Percentiles rank a stretch among this genome's conserved stretches.
Evolutionary conservation across 1,140 invertebrate genomes (phyloP).

Genomic region (Trachymyrmex septentrionalis): DNA sequence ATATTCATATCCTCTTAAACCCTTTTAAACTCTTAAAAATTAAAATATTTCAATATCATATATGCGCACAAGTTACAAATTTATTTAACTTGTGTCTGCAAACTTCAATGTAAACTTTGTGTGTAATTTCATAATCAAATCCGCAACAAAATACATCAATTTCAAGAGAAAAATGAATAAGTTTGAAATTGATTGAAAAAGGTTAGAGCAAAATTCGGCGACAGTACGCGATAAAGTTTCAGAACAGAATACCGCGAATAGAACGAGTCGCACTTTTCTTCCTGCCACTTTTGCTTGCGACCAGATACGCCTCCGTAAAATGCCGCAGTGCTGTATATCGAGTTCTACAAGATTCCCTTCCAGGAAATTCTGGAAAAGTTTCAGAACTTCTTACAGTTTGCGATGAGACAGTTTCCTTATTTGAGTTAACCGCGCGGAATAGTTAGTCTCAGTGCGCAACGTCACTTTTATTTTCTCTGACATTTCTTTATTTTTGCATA

Average conservation of each 20-base stretch:
- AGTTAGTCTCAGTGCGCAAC: constrained; percentile 39
- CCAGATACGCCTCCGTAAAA: constrained; percentile 59
- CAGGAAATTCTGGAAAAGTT: constrained; percentile 60
- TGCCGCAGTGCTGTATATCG: constrained; percentile 17
- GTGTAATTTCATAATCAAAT: constrained; percentile 12
- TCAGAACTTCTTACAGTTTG: constrained; percentile 31
- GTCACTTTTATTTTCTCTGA: constrained; percentile 45
- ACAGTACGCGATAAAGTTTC: constrained; percentile 32
- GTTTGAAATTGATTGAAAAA: constrained; percentile 7
- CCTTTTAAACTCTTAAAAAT: not conserved
- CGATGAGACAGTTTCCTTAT: constrained; percentile 61
- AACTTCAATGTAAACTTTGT: not conserved
- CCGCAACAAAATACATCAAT: not conserved
- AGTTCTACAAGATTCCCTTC: constrained; percentile 16
- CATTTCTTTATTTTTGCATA: constrained; percentile 42
- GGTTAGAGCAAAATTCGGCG: not conserved
- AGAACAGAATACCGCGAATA: not conserved
- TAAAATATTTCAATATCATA: not conserved
- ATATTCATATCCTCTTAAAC: not conserved
- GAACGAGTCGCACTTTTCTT: constrained; percentile 42
- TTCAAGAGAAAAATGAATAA: not conserved
- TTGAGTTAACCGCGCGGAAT: constrained; percentile 69
- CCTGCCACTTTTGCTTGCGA: constrained; percentile 17
- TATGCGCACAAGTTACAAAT: not conserved
- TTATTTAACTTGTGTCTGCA: not conserved